A percentile compares a stretch with the other conserved stretches of the same genome.
Conservation (phyloP, 2,113 vertebrate species). For the Heterochromis multidens region DNA sequence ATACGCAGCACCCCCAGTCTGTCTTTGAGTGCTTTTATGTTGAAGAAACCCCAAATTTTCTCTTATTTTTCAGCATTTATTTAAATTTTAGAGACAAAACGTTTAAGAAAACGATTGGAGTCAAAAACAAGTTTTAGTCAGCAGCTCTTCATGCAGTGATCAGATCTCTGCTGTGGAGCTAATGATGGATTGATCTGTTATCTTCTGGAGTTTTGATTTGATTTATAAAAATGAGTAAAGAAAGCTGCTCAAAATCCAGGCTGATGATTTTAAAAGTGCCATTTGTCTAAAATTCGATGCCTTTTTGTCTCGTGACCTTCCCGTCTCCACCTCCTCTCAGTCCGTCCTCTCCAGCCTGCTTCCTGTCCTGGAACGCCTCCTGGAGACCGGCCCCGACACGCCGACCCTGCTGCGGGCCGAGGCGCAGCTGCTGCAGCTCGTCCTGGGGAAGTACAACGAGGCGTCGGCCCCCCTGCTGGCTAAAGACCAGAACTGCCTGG, state of each 20-base stretch:
- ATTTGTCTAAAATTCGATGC: not conserved
- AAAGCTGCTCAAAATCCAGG: not conserved
- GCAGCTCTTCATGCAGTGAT: not conserved
- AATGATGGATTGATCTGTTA: not conserved
- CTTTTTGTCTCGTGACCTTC: not conserved
- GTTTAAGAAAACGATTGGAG: too few relatives aligned
- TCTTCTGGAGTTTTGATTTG: too few relatives aligned
- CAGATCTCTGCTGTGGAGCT: not conserved
- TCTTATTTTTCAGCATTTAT: too few relatives aligned
- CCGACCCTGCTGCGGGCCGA: slow-evolving; percentile 79
- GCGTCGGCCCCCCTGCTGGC: slow-evolving; percentile 81
- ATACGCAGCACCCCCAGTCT: too few relatives aligned
- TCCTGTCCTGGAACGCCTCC: slow-evolving; percentile 78
- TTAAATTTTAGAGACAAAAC: too few relatives aligned
- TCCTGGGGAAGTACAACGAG: slow-evolving; percentile 85
- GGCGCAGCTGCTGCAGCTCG: slow-evolving; percentile 76
- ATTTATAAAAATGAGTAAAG: too few relatives aligned
- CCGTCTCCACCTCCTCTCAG: slow-evolving; percentile 54
- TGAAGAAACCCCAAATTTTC: too few relatives aligned
- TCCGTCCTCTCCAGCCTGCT: slow-evolving; percentile 78
- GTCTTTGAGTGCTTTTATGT: too few relatives aligned
- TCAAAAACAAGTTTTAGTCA: not conserved
- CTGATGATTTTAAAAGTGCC: rapidly evolving
- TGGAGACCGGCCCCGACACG: slow-evolving; percentile 73
- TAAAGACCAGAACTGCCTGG: slow-evolving; percentile 77